Conservation (phyloP, 2,888 invertebrate species). For the Elmis aenea region DNA sequence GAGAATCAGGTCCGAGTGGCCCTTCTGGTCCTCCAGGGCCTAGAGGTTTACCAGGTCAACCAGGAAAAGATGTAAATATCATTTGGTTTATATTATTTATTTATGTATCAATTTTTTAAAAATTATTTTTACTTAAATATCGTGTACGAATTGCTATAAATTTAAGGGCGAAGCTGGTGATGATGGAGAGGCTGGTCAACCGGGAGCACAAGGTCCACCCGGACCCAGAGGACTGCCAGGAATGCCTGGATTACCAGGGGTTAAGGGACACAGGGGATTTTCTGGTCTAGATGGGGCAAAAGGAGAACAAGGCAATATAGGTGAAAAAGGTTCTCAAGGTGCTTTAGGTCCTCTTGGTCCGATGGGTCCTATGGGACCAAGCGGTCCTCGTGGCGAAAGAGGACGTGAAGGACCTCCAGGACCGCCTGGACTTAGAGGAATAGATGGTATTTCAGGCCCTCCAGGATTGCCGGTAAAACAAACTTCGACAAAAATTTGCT, state of each 20-base stretch:
- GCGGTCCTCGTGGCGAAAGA: constrained; percentile 76
- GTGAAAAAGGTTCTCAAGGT: constrained; percentile 72
- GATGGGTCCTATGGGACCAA: constrained; percentile 67
- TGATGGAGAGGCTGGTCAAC: constrained; percentile 74
- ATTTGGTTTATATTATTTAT: constrained; percentile 33
- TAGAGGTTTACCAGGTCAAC: constrained; percentile 63
- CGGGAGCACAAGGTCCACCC: constrained; percentile 64
- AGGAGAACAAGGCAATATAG: constrained; percentile 70
- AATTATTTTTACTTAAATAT: neutral
- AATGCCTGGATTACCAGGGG: constrained; percentile 73
- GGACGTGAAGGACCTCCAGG: constrained; percentile 80
- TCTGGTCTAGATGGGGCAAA: constrained; percentile 75
- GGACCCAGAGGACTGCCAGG: constrained; percentile 70
- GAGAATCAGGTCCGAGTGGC: constrained; percentile 68
- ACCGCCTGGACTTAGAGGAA: constrained; percentile 70
- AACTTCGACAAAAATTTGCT: neutral
- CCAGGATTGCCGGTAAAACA: constrained; percentile 63
- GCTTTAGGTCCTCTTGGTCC: constrained; percentile 64
- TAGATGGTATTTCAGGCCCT: constrained; percentile 72
- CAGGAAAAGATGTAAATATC: constrained; percentile 79
- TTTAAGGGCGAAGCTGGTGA: constrained; percentile 68
- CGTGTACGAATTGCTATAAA: neutral
- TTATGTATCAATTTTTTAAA: constrained; percentile 46
- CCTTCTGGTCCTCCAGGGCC: constrained; percentile 54
- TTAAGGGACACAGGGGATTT: constrained; percentile 79